Evolutionary conservation across 2,888 invertebrate species (phyloP).

Genomic region (Andricus quercusramuli): DNA sequence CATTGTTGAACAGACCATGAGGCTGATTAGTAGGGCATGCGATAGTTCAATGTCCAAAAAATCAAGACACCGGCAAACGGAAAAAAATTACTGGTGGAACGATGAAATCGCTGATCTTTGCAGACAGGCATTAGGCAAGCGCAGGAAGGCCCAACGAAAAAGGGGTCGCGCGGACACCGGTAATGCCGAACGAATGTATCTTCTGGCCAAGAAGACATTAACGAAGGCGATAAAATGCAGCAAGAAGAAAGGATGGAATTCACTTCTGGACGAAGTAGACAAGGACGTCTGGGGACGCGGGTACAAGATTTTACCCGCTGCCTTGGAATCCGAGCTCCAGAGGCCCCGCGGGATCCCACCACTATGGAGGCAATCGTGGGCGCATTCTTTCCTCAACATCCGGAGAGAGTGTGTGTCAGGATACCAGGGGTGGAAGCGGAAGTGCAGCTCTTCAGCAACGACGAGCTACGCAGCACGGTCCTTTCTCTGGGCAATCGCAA

Average conservation of each 20-base stretch:
- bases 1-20: neutral
- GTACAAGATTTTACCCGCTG: slow-evolving; percentile 41
- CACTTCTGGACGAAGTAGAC: slow-evolving; percentile 26
- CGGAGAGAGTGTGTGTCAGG: neutral
- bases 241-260: slow-evolving; percentile 12
- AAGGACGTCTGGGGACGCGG: slow-evolving; percentile 45
- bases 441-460: neutral
- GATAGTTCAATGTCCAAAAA: neutral
- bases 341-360: neutral
- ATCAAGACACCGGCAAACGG: too few species aligned
- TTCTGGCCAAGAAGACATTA: slow-evolving; percentile 20
- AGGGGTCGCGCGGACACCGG: too few species aligned
- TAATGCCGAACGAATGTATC: too few species aligned
- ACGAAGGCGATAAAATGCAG: slow-evolving; percentile 18
- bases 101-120: neutral
- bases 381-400: slow-evolving; percentile 27
- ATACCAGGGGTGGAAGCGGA: neutral
- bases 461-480: neutral
- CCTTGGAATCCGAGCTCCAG: neutral
- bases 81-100: neutral
- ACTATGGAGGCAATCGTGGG: slow-evolving; percentile 31
- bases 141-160: too few species aligned
- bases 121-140: too few species aligned
- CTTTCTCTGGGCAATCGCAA: slow-evolving; percentile 10
- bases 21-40: neutral